These are phyloP conservation scores for Seriola aureovittata DNA, from an alignment of 2,113 vertebrate genomes.

Conservation along the genomic window DNA sequence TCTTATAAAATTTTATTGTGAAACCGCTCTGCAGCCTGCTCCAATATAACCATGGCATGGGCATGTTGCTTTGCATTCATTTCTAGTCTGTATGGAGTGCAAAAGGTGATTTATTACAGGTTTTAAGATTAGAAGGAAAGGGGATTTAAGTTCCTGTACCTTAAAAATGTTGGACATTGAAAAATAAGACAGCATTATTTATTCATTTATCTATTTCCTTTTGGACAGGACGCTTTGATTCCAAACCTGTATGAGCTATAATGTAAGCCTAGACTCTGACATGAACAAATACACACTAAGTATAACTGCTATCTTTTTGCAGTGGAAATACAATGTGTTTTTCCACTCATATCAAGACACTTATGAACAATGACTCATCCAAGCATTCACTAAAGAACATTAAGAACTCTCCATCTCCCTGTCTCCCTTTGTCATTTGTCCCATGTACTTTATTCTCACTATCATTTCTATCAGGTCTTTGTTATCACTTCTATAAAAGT, in stretches of 20 bases:
- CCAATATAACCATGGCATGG: background rate
- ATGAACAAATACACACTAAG: slow-evolving; percentile 36
- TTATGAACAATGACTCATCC: slow-evolving; percentile 60
- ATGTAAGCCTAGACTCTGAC: slow-evolving; percentile 10
- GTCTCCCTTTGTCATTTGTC: slow-evolving; percentile 33
- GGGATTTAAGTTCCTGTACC: background rate
- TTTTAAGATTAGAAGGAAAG: background rate
- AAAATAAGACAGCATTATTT: slow-evolving; percentile 35
- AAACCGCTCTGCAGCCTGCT: background rate
- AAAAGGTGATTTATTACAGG: slow-evolving; percentile 35
- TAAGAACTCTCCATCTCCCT: slow-evolving; percentile 42
- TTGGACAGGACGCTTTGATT: slow-evolving; percentile 37
- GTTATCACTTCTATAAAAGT: slow-evolving; percentile 23
- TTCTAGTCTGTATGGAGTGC: background rate
- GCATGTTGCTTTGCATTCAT: background rate
- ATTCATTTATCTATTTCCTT: slow-evolving; percentile 49
- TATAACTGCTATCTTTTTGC: slow-evolving; percentile 37
- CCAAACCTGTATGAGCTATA: background rate
- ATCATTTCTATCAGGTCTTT: slow-evolving; percentile 60
- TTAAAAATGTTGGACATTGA: slow-evolving; percentile 24
- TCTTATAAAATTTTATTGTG: background rate
- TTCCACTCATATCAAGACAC: slow-evolving; percentile 43
- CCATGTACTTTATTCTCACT: slow-evolving; percentile 46
- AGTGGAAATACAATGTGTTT: background rate
- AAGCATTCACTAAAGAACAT: slow-evolving; percentile 41